These are phyloP conservation scores for Mirounga angustirostris DNA, from an alignment of 2,113 vertebrate genomes.

Conservation along the genomic window DNA sequence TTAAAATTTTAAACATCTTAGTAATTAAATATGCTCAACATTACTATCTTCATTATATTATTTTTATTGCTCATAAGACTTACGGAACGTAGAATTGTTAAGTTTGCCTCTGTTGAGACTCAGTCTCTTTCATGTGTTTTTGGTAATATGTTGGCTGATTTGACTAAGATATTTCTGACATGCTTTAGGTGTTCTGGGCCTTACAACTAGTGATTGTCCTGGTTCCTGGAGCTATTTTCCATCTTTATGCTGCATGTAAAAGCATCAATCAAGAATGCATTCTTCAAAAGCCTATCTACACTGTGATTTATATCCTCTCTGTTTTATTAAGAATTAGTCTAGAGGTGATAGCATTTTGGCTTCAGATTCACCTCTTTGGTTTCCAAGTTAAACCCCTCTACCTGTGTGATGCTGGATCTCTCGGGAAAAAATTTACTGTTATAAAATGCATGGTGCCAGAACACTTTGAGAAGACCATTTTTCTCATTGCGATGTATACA, in stretches of 20 bases:
- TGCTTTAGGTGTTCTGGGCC: conserved; percentile 92
- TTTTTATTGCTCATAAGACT: conserved; percentile 1
- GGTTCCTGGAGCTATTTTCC: conserved; percentile 92
- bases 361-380: conserved; percentile 94
- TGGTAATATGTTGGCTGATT: not conserved
- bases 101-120: not conserved
- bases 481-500: conserved; percentile 94
- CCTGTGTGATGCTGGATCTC: conserved; percentile 89
- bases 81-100: conserved; percentile 24
- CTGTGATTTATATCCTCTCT: conserved; percentile 92
- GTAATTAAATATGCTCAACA: not conserved
- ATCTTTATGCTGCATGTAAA: conserved; percentile 92
- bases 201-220: conserved; percentile 93
- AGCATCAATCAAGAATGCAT: conserved; percentile 93
- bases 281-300: conserved; percentile 90
- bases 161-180: conserved; percentile 75
- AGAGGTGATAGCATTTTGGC: conserved; percentile 93
- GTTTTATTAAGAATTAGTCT: conserved; percentile 92
- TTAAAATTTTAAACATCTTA: not conserved
- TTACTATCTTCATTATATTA: not conserved
- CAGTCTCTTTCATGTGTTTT: not conserved
- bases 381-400: conserved; percentile 92
- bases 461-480: conserved; percentile 96
- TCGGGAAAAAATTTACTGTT: conserved; percentile 89
- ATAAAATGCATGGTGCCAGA: conserved; percentile 93